These are phyloP conservation scores for human DNA, from an alignment of 2,113 vertebrate species.

Conservation along the genomic window DNA sequence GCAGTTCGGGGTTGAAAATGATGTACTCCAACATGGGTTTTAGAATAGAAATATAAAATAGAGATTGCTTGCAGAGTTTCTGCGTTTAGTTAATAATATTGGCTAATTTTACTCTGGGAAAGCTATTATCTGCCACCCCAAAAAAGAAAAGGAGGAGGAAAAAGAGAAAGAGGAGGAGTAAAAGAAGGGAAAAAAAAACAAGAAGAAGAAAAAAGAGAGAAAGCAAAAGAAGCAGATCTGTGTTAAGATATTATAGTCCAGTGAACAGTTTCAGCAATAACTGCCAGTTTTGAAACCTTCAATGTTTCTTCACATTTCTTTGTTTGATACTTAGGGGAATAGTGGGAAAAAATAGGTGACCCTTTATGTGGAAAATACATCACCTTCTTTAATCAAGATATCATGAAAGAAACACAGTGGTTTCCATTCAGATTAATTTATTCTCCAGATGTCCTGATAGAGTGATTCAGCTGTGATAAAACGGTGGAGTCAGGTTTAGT, in stretches of 20 bases:
- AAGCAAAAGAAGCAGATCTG: background rate
- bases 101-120: background rate
- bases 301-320: slow-evolving; percentile 23
- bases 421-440: slow-evolving; percentile 37
- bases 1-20: slow-evolving; percentile 73
- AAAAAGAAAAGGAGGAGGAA: background rate
- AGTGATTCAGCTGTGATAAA: slow-evolving; percentile 31
- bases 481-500: background rate
- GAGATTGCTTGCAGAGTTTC: background rate
- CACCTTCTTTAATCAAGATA: slow-evolving; percentile 82
- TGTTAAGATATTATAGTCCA: background rate
- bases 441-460: slow-evolving; percentile 51
- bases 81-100: background rate
- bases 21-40: slow-evolving; percentile 32
- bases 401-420: slow-evolving; percentile 54
- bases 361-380: slow-evolving; percentile 13
- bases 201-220: background rate
- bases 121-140: background rate
- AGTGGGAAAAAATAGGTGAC: background rate
- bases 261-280: background rate
- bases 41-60: slow-evolving; percentile 50
- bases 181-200: background rate
- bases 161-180: background rate
- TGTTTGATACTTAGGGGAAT: background rate
- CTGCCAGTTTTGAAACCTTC: background rate